Evolutionary conservation across 2,113 vertebrate genomes (phyloP), one percentile per base, ranked within the genome.

Genomic region (Neoarius graeffei): DNA sequence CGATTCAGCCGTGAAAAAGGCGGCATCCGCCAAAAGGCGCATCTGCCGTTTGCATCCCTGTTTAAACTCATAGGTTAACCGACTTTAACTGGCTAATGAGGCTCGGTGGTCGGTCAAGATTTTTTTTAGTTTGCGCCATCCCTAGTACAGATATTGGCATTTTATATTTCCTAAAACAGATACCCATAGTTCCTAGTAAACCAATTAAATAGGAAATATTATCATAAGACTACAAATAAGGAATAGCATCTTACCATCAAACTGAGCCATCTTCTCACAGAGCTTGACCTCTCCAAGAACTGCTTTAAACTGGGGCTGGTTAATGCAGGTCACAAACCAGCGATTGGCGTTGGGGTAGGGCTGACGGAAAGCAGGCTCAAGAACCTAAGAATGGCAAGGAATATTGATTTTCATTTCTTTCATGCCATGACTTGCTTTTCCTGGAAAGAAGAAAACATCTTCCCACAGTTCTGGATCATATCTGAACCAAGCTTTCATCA

Each of bases 201-300:
- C 52, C 52, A 54, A 13, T 57, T 57, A 57, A 15, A 57, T 11
- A 56, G 54, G 54, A 11, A 56, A 57, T 3, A 10, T 57, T 1
- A 13, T 57, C 56, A 57, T 13, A 57, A 57, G 48, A n/a, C 27
- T n/a, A 1, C 5, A 23, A 52, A 20, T 69, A 48, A 1, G 85
- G 57, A 0, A 8, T 25, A 57, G 20, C 0, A 59, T 79, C 95
- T 94, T 85, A 98, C 97, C 95, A 87, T 98, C 97, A 94, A 98
- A 98, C 91, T 98, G 97, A 1, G 97, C 97, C 97, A 98, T 98
- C 94, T 98, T 98, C 84, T 98, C 97, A 89, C 97, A 98, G 30
- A 98, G 95, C 80, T 96, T 97, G 91, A 98, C 95, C 77, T 97
- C 97, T 17, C 97, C 97, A 27, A 98, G 91, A 35, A 98, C 92